Percentiles rank a stretch among this genome's conserved stretches.
Evolutionary conservation across 1,140 invertebrate genomes (phyloP).

Genomic region (Drosophila virilis): DNA sequence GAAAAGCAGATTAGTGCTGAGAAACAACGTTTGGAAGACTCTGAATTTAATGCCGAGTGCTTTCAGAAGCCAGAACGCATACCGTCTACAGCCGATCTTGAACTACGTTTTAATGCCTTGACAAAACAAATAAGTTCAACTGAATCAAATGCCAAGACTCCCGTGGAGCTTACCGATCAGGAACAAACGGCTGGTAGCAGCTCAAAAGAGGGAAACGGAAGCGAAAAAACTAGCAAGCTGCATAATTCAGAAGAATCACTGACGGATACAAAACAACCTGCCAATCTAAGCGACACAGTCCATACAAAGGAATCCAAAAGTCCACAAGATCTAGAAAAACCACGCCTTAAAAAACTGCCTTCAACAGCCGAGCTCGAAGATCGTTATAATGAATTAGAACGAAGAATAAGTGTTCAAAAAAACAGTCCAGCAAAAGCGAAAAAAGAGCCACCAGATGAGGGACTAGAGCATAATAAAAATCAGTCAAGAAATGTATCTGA

Average conservation of each 20-base stretch:
- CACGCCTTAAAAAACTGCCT: slow-evolving; percentile 70
- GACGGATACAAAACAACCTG: slow-evolving; percentile 28
- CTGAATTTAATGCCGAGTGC: slow-evolving; percentile 13
- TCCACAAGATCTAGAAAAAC: slow-evolving; percentile 21
- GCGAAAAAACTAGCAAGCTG: slow-evolving; percentile 43
- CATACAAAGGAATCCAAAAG: slow-evolving; percentile 4
- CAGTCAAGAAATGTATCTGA: neutral
- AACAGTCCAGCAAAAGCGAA: slow-evolving; percentile 62
- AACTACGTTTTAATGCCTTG: slow-evolving; percentile 69
- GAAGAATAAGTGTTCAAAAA: slow-evolving; percentile 69
- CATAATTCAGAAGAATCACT: slow-evolving; percentile 27
- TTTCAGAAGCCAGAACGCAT: slow-evolving; percentile 53
- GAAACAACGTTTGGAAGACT: slow-evolving; percentile 39
- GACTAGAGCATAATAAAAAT: neutral
- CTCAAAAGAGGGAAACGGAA: slow-evolving; percentile 36
- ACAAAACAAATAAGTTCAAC: slow-evolving; percentile 64
- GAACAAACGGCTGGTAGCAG: slow-evolving; percentile 20
- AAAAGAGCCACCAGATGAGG: slow-evolving; percentile 72
- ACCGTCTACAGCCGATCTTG: slow-evolving; percentile 70
- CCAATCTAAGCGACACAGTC: slow-evolving; percentile 14
- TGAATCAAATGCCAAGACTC: slow-evolving; percentile 50
- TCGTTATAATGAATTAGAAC: slow-evolving; percentile 74
- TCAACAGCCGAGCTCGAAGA: slow-evolving; percentile 78
- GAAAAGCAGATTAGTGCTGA: slow-evolving; percentile 68
- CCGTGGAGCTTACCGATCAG: slow-evolving; percentile 45